These are phyloP conservation scores for Vollenhovia emeryi DNA, from an alignment of 1,140 invertebrate genomes.

Conservation along the genomic window DNA sequence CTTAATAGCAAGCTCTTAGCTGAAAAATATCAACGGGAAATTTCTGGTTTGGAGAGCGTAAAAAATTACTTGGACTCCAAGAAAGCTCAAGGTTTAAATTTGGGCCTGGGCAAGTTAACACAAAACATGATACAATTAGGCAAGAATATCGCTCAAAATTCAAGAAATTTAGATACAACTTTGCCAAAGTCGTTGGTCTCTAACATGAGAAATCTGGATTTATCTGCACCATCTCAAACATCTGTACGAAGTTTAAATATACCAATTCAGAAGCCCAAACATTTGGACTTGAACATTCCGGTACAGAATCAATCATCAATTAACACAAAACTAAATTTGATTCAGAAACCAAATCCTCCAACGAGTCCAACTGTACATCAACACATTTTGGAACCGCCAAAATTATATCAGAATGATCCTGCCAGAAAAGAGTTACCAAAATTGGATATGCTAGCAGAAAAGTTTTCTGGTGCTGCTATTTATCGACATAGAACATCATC, in stretches of 20 bases:
- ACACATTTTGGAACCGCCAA: constrained; percentile 81
- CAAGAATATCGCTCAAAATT: constrained; percentile 79
- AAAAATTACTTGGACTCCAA: constrained; percentile 83
- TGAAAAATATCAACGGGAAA: constrained; percentile 82
- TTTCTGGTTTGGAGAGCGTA: constrained; percentile 80
- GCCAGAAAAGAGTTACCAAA: constrained; percentile 66
- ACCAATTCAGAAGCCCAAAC: constrained; percentile 76
- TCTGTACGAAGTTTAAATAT: constrained; percentile 65
- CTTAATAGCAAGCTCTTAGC: constrained; percentile 78
- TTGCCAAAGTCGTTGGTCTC: constrained; percentile 58
- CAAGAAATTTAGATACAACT: constrained; percentile 72
- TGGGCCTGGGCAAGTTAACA: constrained; percentile 77
- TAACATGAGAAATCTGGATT: constrained; percentile 71
- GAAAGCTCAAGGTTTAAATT: constrained; percentile 78
- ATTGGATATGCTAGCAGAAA: constrained; percentile 68
- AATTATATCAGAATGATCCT: constrained; percentile 81
- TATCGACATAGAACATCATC: constrained; percentile 82
- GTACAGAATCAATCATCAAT: constrained; percentile 64
- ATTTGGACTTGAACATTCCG: constrained; percentile 76
- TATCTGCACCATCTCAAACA: constrained; percentile 41
- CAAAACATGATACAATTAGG: constrained; percentile 82
- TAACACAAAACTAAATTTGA: constrained; percentile 61
- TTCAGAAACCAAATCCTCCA: constrained; percentile 57
- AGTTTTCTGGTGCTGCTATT: constrained; percentile 65
- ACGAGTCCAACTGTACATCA: constrained; percentile 75